Percentiles rank a stretch among this genome's conserved stretches.
phyloP scores from a whole-genome alignment of 2,888 invertebrate genomes.

The Stenchaetothrips biformis region DNA sequence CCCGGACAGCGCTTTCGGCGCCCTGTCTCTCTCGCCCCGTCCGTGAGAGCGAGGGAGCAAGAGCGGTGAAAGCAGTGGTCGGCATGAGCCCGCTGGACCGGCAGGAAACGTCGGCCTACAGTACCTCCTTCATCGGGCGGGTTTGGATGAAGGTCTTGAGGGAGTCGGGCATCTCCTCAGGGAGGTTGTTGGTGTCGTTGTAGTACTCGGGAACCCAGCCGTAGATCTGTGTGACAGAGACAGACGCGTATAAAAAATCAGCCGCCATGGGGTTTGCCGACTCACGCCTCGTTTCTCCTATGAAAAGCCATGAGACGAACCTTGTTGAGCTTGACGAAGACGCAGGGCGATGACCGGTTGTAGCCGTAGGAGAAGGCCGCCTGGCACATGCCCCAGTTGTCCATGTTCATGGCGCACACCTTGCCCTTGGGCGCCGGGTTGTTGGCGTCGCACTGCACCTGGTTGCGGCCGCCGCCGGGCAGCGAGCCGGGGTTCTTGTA shows the following conservation, averaged over 20 bases:
- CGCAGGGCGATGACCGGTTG: slow-evolving; percentile 68
- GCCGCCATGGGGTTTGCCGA: too few species aligned
- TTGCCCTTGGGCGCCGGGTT: slow-evolving; percentile 47
- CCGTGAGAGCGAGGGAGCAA: too few species aligned
- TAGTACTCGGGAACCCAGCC: slow-evolving; percentile 67
- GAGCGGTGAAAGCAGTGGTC: too few species aligned
- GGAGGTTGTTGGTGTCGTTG: slow-evolving; percentile 51
- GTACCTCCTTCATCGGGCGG: slow-evolving; percentile 29
- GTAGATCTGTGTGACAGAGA: slow-evolving; percentile 54
- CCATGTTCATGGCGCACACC: slow-evolving; percentile 53
- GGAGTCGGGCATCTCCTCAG: slow-evolving; percentile 56
- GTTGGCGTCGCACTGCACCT: slow-evolving; percentile 54
- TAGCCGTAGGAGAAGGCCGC: slow-evolving; percentile 59
- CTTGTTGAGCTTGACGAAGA: slow-evolving; percentile 79
- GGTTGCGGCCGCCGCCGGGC: slow-evolving; percentile 49
- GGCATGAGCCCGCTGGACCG: too few species aligned
- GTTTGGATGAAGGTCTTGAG: slow-evolving; percentile 51
- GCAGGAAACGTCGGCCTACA: too few species aligned
- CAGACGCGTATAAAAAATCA: neutral
- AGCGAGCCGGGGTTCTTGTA: slow-evolving; percentile 47
- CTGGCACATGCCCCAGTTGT: slow-evolving; percentile 52
- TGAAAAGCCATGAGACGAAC: slow-evolving; percentile 46
- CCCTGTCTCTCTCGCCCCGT: too few species aligned
- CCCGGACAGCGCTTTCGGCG: too few species aligned
- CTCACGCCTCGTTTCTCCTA: too few species aligned